Evolutionary conservation across 2,888 invertebrate genomes (phyloP).

Genomic region (Brachylomia viminalis): DNA sequence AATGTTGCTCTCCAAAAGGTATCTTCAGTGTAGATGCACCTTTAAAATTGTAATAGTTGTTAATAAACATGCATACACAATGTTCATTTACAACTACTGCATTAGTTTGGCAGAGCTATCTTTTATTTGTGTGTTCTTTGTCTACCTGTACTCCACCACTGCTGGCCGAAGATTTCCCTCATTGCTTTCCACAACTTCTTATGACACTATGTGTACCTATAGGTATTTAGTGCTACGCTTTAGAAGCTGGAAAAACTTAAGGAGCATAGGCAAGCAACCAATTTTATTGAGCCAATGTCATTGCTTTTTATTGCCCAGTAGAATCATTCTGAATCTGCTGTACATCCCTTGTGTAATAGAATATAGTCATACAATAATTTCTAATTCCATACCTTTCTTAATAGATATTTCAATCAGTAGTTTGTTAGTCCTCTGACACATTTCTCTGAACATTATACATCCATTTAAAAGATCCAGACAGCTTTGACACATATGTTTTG

Average conservation of each 20-base stretch:
- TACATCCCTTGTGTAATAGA: too few relatives aligned
- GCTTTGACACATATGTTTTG: constrained; percentile 82
- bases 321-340: neutral
- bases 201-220: too few relatives aligned
- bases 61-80: neutral
- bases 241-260: neutral
- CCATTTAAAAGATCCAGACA: constrained; percentile 85
- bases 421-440: constrained; percentile 82
- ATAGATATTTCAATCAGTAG: constrained; percentile 75
- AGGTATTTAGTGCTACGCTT: too few relatives aligned
- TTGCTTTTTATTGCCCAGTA: neutral
- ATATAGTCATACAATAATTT: too few relatives aligned
- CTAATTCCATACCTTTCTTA: constrained; percentile 78
- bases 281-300: neutral
- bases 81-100: neutral
- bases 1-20: too few relatives aligned
- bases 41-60: too few relatives aligned
- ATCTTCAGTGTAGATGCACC: too few relatives aligned
- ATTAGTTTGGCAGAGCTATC: neutral
- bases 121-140: neutral
- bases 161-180: neutral
- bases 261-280: neutral
- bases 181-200: too few relatives aligned
- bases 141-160: neutral
- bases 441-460: constrained; percentile 84